Conservation (phyloP, 2,113 vertebrate species). For the Malaclemys terrapin region DNA sequence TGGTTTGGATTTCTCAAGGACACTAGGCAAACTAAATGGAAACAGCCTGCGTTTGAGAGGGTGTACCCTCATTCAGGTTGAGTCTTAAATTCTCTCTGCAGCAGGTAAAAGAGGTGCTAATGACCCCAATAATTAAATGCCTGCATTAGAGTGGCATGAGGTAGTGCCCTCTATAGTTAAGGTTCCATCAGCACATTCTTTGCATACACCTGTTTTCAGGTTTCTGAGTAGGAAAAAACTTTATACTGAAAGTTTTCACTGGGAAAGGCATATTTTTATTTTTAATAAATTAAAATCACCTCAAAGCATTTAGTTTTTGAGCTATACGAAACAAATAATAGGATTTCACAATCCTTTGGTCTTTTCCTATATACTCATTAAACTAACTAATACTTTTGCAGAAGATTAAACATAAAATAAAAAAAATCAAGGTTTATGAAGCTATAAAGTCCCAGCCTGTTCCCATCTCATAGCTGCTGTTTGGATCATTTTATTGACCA, state of each 20-base stretch:
- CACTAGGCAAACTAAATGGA: constrained; percentile 14
- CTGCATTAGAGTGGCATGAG: constrained; percentile 31
- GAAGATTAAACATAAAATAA: not conserved
- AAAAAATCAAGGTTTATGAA: not conserved
- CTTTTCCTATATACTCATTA: not conserved
- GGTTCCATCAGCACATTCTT: constrained; percentile 40
- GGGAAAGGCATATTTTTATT: not conserved
- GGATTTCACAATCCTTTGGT: not conserved
- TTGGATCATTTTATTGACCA: not conserved
- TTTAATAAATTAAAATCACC: not conserved
- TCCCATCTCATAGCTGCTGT: not conserved
- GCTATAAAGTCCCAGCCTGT: not conserved
- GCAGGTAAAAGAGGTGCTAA: constrained; percentile 64
- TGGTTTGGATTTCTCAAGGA: constrained; percentile 11
- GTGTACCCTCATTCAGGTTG: not conserved
- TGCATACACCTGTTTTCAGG: not conserved
- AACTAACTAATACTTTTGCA: not conserved
- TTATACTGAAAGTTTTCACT: not conserved
- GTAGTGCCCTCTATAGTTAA: constrained; percentile 10
- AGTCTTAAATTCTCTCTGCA: not conserved
- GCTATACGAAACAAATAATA: not conserved
- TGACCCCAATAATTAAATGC: constrained; percentile 49
- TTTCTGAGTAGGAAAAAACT: not conserved
- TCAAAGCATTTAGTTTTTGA: not conserved
- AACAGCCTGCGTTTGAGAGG: constrained; percentile 30